These are phyloP conservation scores for Nestor notabilis DNA, from an alignment of 2,113 vertebrate genomes.

Conservation along the genomic window DNA sequence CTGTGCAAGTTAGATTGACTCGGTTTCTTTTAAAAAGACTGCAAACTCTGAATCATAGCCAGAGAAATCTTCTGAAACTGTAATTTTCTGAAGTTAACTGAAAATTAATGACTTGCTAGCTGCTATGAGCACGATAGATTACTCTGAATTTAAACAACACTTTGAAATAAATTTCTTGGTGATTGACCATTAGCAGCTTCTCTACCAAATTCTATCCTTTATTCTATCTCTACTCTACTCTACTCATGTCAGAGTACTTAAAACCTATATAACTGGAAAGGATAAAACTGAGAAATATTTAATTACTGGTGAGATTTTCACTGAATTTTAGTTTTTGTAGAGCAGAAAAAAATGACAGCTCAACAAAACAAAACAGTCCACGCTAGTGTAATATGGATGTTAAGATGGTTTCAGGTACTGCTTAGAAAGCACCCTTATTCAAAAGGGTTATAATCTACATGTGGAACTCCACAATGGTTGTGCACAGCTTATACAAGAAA, in stretches of 20 bases:
- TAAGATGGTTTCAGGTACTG: neutral
- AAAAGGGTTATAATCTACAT: neutral
- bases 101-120: neutral
- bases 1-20: neutral
- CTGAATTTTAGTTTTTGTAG: neutral
- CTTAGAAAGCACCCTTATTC: neutral
- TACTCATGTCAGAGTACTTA: neutral
- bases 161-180: neutral
- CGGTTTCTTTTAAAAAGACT: neutral
- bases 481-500: neutral
- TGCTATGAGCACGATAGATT: neutral
- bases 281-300: neutral
- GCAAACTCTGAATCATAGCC: neutral
- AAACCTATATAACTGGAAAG: neutral
- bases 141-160: neutral
- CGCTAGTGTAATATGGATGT: neutral
- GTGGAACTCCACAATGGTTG: neutral
- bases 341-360: neutral
- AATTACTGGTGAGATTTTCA: neutral
- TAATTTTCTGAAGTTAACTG: neutral
- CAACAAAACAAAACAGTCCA: neutral
- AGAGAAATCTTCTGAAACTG: neutral
- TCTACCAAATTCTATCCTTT: neutral
- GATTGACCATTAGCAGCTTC: neutral
- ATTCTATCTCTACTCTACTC: neutral